These are phyloP conservation scores for Calliphora vicina DNA, from an alignment of 1,140 invertebrate species.

Conservation along the genomic window DNA sequence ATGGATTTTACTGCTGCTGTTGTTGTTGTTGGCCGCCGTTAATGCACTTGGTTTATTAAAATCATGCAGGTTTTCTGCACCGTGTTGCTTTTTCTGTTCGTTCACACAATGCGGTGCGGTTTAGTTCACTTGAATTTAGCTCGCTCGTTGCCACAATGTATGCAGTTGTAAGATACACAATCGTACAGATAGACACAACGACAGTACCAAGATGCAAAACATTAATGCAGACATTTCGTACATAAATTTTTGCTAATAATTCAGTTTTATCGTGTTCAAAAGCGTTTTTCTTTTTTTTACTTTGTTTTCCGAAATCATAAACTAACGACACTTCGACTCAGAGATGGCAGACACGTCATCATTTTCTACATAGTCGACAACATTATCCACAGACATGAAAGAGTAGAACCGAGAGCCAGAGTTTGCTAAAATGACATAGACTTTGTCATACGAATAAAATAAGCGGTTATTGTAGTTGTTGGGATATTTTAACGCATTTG, in stretches of 20 bases:
- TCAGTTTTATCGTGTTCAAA: neutral
- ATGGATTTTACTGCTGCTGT: too few relatives aligned
- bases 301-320: neutral
- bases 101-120: neutral
- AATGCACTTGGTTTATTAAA: neutral
- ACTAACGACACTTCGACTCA: neutral
- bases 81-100: neutral
- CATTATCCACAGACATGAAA: too few relatives aligned
- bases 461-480: neutral
- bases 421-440: too few relatives aligned
- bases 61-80: neutral
- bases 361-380: neutral
- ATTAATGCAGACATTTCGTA: too few relatives aligned
- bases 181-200: too few relatives aligned
- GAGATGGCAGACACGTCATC: neutral
- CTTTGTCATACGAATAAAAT: too few relatives aligned
- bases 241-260: neutral
- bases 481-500: neutral
- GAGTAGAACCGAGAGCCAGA: too few relatives aligned
- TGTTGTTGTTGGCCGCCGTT: neutral
- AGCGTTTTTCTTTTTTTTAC: neutral
- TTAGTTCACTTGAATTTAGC: neutral
- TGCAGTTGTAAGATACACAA: neutral
- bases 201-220: too few relatives aligned
- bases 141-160: neutral